Evolutionary conservation across 92 coral and sea anemone genomes (phyloP).

Genomic region (Porites cylindrica): DNA sequence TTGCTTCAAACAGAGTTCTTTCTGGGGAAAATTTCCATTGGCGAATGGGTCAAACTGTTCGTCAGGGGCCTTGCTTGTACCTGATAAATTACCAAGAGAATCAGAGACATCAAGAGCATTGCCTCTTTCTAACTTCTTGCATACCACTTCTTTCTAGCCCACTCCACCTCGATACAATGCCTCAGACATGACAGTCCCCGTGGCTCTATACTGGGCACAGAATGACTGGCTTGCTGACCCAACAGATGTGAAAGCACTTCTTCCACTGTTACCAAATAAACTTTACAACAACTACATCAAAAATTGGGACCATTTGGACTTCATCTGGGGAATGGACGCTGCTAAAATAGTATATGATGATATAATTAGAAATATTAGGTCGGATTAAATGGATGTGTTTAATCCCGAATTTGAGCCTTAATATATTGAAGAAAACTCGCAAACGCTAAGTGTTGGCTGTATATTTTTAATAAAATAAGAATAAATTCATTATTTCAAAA

Average conservation of each 20-base stretch:
- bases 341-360: conserved; percentile 66
- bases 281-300: conserved; percentile 48
- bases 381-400: background rate
- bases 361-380: conserved; percentile 46
- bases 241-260: conserved; percentile 58
- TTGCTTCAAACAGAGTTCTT: too few species aligned
- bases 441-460: background rate
- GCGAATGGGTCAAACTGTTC: too few species aligned
- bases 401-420: background rate
- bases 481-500: too few species aligned
- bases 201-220: conserved; percentile 72
- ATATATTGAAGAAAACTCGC: background rate
- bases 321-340: conserved; percentile 85
- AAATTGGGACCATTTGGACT: conserved; percentile 84
- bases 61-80: background rate
- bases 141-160: conserved; percentile 32
- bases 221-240: conserved; percentile 87
- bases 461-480: too few species aligned
- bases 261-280: conserved; percentile 48
- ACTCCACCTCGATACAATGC: conserved; percentile 76
- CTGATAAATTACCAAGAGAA: background rate
- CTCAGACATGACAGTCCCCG: conserved; percentile 63
- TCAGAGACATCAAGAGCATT: background rate
- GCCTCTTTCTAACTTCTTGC: background rate
- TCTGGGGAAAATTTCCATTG: too few species aligned